A percentile compares a stretch with the other conserved stretches of the same genome.
phyloP scores from a whole-genome alignment of 2,888 invertebrate species.

The Tipula unca region DNA sequence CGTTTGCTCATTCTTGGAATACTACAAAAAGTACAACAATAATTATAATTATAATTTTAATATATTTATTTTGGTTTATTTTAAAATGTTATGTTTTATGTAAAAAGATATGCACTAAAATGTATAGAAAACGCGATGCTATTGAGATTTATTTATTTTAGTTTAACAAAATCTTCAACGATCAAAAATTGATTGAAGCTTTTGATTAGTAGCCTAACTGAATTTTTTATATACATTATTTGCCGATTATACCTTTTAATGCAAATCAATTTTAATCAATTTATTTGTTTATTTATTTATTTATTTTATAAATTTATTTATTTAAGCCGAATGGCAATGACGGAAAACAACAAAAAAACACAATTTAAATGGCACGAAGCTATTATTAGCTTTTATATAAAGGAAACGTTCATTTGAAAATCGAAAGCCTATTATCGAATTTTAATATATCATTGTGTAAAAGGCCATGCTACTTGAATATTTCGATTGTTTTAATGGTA shows the following conservation, averaged over 20 bases:
- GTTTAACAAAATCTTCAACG: too few relatives aligned
- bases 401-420: neutral
- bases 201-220: too few relatives aligned
- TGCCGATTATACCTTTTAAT: neutral
- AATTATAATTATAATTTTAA: neutral
- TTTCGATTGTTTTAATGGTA: neutral
- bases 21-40: neutral
- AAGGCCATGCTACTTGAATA: neutral
- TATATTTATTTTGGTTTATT: neutral
- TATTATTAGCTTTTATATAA: neutral
- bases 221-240: too few relatives aligned
- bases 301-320: neutral
- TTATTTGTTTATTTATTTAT: neutral
- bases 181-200: too few relatives aligned
- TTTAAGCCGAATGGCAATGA: neutral
- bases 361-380: neutral
- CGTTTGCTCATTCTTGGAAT: neutral
- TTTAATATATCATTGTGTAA: neutral
- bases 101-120: neutral
- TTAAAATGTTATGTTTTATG: neutral
- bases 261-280: neutral
- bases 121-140: neutral
- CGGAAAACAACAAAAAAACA: slow-evolving; percentile 1
- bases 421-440: neutral
- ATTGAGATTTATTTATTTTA: too few relatives aligned